These are phyloP conservation scores for Albula goreensis DNA, from an alignment of 2,113 vertebrate genomes.

Conservation along the genomic window DNA sequence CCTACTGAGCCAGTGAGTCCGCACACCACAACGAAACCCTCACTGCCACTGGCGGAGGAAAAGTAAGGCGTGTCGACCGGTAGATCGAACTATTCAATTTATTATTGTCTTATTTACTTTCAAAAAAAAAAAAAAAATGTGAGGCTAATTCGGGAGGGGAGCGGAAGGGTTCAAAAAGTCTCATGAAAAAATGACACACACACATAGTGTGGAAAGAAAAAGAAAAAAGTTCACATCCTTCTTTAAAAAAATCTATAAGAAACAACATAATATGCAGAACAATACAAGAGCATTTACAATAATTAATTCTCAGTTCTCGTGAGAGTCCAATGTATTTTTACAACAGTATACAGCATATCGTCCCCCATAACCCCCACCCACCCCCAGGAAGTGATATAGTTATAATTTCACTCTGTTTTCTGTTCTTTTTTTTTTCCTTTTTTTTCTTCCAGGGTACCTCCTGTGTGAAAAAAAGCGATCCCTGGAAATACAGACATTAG, in stretches of 20 bases:
- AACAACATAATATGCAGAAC: slow-evolving; percentile 99
- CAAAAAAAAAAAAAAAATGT: slow-evolving; percentile 84
- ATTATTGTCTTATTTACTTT: slow-evolving; percentile 65
- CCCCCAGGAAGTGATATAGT: slow-evolving; percentile 75
- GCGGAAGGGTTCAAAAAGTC: slow-evolving; percentile 84
- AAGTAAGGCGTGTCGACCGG: slow-evolving; percentile 78
- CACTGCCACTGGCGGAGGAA: slow-evolving; percentile 78
- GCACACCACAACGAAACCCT: slow-evolving; percentile 79
- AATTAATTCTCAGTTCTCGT: slow-evolving; percentile 96
- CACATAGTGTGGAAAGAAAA: slow-evolving; percentile 92
- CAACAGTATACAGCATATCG: slow-evolving; percentile 90
- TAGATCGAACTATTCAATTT: slow-evolving; percentile 51
- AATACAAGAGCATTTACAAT: slow-evolving; percentile 99
- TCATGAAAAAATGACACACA: slow-evolving; percentile 85
- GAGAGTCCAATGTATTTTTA: slow-evolving; percentile 93
- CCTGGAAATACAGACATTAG: slow-evolving; percentile 81
- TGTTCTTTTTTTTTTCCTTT: slow-evolving; percentile 53
- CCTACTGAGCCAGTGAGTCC: slow-evolving; percentile 80
- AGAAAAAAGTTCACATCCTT: slow-evolving; percentile 96
- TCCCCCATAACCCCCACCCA: slow-evolving; percentile 60
- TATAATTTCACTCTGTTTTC: slow-evolving; percentile 74
- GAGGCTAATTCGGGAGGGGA: slow-evolving; percentile 33
- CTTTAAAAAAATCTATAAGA: slow-evolving; percentile 99
- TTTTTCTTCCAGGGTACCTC: slow-evolving; percentile 72
- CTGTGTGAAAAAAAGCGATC: slow-evolving; percentile 78